These are phyloP conservation scores for Cotesia congregata DNA, from an alignment of 2,888 invertebrate species.

Conservation along the genomic window DNA sequence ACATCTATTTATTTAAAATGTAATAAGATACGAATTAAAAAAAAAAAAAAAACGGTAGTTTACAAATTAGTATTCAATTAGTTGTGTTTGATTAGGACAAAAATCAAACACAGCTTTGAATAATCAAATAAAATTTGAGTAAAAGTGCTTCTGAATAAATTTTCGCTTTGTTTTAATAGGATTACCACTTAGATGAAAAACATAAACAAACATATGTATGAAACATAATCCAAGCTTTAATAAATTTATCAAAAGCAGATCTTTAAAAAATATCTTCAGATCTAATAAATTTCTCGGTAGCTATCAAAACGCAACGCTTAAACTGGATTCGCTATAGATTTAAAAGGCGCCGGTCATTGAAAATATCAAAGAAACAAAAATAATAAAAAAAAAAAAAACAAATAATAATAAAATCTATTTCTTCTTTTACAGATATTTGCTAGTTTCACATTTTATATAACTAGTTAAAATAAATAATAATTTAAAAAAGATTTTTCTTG, in stretches of 20 bases:
- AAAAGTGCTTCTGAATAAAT: conserved; percentile 23
- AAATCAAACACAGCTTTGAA: conserved; percentile 57
- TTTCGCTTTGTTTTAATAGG: conserved; percentile 6
- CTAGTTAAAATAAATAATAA: no score
- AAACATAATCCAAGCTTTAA: not conserved
- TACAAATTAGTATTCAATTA: conserved; percentile 67
- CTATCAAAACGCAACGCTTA: not conserved
- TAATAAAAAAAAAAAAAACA: not conserved
- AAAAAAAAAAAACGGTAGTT: not conserved
- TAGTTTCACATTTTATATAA: no score
- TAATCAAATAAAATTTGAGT: not conserved
- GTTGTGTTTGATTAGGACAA: conserved; percentile 62
- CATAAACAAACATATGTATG: not conserved
- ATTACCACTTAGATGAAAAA: not conserved
- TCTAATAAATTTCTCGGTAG: not conserved
- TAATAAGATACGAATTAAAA: no score
- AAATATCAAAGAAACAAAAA: not conserved
- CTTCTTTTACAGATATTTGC: no score
- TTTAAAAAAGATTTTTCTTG: no score
- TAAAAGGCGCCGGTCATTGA: not conserved
- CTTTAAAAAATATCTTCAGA: not conserved
- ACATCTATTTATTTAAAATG: no score
- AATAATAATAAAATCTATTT: no score
- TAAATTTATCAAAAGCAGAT: not conserved
- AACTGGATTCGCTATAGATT: not conserved